Conservation (phyloP, 2,888 invertebrate genomes). For the Marronus borbonicus region DNA sequence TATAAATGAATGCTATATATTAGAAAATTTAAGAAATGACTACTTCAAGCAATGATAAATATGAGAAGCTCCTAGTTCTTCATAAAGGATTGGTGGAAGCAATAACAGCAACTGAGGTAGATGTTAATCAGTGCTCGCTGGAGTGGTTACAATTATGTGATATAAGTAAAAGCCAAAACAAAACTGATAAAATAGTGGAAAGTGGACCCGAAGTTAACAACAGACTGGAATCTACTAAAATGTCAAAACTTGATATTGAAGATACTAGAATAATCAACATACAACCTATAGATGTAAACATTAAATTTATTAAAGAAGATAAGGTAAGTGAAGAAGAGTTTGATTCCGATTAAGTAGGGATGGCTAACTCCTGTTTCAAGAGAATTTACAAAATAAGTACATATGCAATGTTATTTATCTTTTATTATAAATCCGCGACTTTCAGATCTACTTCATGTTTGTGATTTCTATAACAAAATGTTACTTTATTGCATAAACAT, state of each 20-base stretch:
- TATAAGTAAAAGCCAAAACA: constrained; percentile 38
- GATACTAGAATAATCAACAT: constrained; percentile 35
- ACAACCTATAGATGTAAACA: constrained; percentile 45
- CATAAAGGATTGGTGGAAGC: constrained; percentile 35
- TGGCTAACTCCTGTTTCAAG: too few relatives aligned
- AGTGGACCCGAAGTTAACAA: too few relatives aligned
- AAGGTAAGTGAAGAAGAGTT: constrained; percentile 41
- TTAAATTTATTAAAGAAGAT: constrained; percentile 16
- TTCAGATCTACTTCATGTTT: too few relatives aligned
- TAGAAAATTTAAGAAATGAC: constrained; percentile 1
- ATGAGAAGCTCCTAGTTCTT: constrained; percentile 30
- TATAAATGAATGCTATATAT: too few relatives aligned
- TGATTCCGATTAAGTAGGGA: constrained; percentile 35
- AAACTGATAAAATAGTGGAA: not conserved
- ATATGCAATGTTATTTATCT: too few relatives aligned
- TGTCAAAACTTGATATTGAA: constrained; percentile 15
- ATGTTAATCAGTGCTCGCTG: constrained; percentile 45
- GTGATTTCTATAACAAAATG: too few relatives aligned
- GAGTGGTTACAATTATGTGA: constrained; percentile 52
- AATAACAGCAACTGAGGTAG: constrained; percentile 38
- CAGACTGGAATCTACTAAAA: too few relatives aligned
- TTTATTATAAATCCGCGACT: too few relatives aligned
- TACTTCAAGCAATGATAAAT: constrained; percentile 1
- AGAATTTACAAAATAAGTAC: too few relatives aligned
- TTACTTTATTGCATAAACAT: too few relatives aligned